These are phyloP conservation scores for Mastomys coucha DNA, from an alignment of 2,113 vertebrate genomes.

Conservation along the genomic window DNA sequence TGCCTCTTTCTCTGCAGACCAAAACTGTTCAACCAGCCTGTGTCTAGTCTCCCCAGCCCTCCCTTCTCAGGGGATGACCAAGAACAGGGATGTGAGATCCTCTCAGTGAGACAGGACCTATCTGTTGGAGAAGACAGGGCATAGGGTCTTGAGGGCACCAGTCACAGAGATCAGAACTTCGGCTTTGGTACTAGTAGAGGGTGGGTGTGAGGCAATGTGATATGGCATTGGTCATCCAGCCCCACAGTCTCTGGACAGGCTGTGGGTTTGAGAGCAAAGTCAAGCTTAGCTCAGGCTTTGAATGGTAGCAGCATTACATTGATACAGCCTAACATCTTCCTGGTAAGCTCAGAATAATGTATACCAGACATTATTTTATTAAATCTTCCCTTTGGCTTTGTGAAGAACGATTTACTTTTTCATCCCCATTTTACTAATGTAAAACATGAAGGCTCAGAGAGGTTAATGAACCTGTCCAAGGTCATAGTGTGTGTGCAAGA, in stretches of 20 bases:
- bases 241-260: background rate
- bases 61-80: background rate
- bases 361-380: background rate
- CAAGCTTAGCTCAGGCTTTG: background rate
- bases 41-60: background rate
- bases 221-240: background rate
- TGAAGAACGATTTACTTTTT: background rate
- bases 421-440: background rate
- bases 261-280: background rate
- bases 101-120: background rate
- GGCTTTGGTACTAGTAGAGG: no score
- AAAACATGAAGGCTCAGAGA: constrained; percentile 72
- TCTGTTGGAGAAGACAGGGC: background rate
- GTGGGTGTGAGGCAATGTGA: no score
- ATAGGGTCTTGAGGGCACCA: background rate
- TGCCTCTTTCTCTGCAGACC: background rate
- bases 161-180: background rate
- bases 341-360: background rate
- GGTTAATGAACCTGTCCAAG: constrained; percentile 39
- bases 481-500: background rate
- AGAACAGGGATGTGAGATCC: background rate
- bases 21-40: no score
- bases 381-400: background rate
- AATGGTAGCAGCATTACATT: accelerated
- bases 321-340: background rate